Base-by-base conservation (phyloP, 2,797 vertebrate species). In the Pogonophryne albipinna region DNA sequence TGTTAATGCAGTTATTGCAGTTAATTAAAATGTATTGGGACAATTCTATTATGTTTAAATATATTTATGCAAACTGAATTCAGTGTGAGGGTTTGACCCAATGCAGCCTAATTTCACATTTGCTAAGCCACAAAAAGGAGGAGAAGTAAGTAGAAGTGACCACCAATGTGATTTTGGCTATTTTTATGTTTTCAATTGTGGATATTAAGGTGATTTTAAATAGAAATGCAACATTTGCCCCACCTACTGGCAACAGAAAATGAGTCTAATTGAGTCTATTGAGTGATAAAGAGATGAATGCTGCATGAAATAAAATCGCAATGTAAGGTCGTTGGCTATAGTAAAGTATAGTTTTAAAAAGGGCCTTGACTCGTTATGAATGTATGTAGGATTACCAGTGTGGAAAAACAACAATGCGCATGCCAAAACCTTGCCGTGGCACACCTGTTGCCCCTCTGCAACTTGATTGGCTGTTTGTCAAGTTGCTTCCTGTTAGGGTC, bases 1-100 rank as follows among this genome's bases (percentile, higher is more conserved):
- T 50, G 23, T 55, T 57, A 19, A 50, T 63, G 34, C 45, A 56
- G 58, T 59, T 1, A 66, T 71, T 71, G 9, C 1, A n/a, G n/a
- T n/a, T n/a, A n/a, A 83, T 46, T 2, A 1, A 47, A 56, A 7
- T 64, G 10, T 15, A 44, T 53, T 10, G 34, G 34, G 34, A 13
- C 10, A 55, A 58, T 6, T 31, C 4, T 50, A 8, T 45, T 19
- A 45, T 59, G 46, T 55, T 19, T 46, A 58, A 74, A 62, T 50
- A 46, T 46, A 67, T 59, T 55, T 34, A 69, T 23, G 4, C 19
- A 55, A 13, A 50, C 12, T 34, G 10, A 60, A 50, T 42, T 50
- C 2, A 46, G 19, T n/a, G 8, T 66, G 63, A 1, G 15, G 27
- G 8, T 8, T 27, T 71, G 38, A 53, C 61, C 10, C 13, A 16